These are phyloP conservation scores for Artemia sinica DNA, from an alignment of 2,888 invertebrate species.

Conservation along the genomic window DNA sequence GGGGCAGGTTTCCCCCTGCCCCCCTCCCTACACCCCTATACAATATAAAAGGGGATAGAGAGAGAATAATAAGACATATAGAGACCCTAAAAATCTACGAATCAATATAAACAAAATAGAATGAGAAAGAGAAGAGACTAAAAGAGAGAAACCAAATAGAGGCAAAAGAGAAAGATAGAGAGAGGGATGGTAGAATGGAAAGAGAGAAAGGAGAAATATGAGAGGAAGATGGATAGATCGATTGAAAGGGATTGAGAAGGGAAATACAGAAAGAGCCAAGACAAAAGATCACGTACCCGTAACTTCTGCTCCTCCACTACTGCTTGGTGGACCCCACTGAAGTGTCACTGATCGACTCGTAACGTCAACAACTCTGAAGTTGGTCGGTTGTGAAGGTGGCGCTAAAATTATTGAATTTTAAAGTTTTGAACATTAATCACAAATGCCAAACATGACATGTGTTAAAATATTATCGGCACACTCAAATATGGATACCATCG, in stretches of 20 bases:
- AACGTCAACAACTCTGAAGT: slow-evolving; percentile 54
- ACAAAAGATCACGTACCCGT: slow-evolving; percentile 43
- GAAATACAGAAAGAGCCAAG: background rate
- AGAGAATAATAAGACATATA: too few relatives aligned
- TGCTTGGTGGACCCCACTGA: slow-evolving; percentile 65
- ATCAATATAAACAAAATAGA: background rate
- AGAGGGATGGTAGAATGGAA: background rate
- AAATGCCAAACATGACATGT: slow-evolving; percentile 4
- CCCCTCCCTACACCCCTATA: too few relatives aligned
- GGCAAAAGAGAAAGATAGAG: background rate
- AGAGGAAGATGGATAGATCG: background rate
- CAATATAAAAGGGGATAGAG: too few relatives aligned
- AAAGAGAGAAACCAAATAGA: background rate
- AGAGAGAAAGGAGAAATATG: background rate
- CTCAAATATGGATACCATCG: background rate
- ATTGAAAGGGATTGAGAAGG: background rate
- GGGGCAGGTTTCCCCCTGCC: too few relatives aligned
- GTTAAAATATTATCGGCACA: background rate
- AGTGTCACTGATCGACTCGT: slow-evolving; percentile 72
- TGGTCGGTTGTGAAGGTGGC: slow-evolving; percentile 64
- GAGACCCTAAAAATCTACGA: background rate
- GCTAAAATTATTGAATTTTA: slow-evolving; percentile 38
- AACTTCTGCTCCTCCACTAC: slow-evolving; percentile 65
- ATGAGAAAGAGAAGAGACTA: background rate
- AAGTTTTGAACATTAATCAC: background rate